These are phyloP conservation scores for Calonectris borealis DNA, from an alignment of 2,113 vertebrate genomes.

Conservation along the genomic window DNA sequence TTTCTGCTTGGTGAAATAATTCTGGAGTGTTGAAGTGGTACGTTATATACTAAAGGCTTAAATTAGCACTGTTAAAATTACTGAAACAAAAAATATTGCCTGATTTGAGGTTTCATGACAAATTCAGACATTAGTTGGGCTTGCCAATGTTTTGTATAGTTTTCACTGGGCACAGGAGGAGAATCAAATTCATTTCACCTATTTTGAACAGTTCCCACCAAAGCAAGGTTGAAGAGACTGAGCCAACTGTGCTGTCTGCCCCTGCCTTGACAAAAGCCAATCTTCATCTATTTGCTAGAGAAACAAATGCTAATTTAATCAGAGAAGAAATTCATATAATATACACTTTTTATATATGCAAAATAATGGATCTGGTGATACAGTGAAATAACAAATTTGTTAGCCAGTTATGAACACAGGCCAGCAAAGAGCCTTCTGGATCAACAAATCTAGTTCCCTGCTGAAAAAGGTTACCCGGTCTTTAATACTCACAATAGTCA, in stretches of 20 bases:
- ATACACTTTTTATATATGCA: fast-evolving
- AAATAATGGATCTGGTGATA: not conserved
- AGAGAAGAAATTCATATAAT: not conserved
- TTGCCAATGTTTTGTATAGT: not conserved
- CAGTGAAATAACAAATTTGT: not conserved
- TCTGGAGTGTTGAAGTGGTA: not conserved
- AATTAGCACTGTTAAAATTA: not conserved
- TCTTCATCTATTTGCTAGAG: not conserved
- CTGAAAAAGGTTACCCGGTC: not conserved
- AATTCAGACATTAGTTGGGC: not conserved
- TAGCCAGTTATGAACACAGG: not conserved
- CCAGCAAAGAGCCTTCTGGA: not conserved
- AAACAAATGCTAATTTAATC: not conserved
- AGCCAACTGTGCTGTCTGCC: not conserved
- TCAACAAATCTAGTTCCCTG: not conserved
- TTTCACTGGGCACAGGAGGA: not conserved
- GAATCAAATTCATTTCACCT: not conserved
- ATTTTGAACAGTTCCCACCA: not conserved
- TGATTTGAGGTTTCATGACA: not conserved
- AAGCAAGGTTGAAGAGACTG: not conserved
- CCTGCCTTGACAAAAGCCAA: not conserved
- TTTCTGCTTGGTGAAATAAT: not conserved
- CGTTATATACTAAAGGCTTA: not conserved
- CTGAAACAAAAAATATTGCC: not conserved
- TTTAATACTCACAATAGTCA: not conserved